Evolutionary conservation across 2,113 vertebrate species (phyloP).

Genomic region (Phalacrocorax carbo): DNA sequence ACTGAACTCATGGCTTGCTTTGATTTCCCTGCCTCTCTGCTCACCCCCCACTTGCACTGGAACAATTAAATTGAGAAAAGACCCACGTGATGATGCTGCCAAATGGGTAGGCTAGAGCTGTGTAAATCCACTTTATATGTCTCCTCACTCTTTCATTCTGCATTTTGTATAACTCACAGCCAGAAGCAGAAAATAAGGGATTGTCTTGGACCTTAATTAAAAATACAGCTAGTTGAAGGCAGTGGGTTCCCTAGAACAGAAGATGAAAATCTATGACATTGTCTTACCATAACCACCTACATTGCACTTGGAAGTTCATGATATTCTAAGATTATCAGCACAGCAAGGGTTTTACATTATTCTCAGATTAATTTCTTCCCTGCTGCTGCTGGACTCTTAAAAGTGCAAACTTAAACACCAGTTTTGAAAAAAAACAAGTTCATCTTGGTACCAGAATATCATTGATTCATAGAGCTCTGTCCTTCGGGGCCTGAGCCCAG

Average conservation of each 20-base stretch:
- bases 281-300: not conserved
- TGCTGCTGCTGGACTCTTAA: not conserved
- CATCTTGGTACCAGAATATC: not conserved
- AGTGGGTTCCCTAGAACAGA: not conserved
- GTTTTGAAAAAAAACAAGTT: not conserved
- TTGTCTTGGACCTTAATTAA: not conserved
- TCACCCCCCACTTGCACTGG: not conserved
- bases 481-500: not conserved
- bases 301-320: not conserved
- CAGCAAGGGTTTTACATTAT: not conserved
- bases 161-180: not conserved
- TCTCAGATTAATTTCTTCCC: not conserved
- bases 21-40: not conserved
- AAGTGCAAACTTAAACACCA: not conserved
- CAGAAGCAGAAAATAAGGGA: not conserved
- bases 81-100: not conserved
- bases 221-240: not conserved
- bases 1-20: not conserved
- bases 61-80: not conserved
- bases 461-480: not conserved
- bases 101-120: not conserved
- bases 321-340: not conserved
- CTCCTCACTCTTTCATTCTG: not conserved
- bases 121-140: not conserved
- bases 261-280: not conserved